Evolutionary conservation across 2,113 vertebrate species (phyloP), one percentile per base, ranked within the genome.

Genomic region (Perognathus longimembris): DNA sequence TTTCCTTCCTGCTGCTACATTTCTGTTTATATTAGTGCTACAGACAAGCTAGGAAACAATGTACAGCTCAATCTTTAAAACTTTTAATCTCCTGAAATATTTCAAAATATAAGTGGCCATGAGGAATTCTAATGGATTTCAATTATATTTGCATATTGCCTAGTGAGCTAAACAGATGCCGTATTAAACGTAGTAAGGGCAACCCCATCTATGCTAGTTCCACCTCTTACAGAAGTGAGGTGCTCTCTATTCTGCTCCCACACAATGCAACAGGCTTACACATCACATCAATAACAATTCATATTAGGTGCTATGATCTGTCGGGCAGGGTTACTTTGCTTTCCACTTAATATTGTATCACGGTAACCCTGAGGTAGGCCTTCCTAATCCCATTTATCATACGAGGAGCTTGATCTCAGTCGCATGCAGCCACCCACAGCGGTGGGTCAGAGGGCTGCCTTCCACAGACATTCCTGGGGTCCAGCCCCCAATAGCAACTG

Each of bases 1-100:
- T 40, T 67, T 76, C 36, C 32, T 92, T 40, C 40, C 34, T 94
- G 20, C 34, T 80, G 69, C n/a, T 40, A 89, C 38, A 89, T 91
- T 77, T 89, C 42, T 79, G 26, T 92, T 94, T 83, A 83, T n/a
- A 90, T 38, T 73, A 45, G 61, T 75, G 7, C 54, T 83, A 85
- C 69, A 42, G 1, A 88, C 1, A 74, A 89, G 36, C 88, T 50
- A 70, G 54, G 24, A 91, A 28, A 89, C 67, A 87, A 73, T 36
- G 6, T 9, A 80, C 36, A 91, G 36, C 5, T 81, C 26, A 66
- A 78, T 81, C 36, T 11, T 59, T 14, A 7, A 89, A 30, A 77
- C 34, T 73, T 90, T 84, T 32, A 92, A 69, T 34, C 5, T 81
- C 6, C 21, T 73, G 69, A 89, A 67, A 73, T n/a, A 14, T 74